Evolutionary conservation across 2,797 vertebrate species (phyloP), one percentile per base, ranked within the genome.

Genomic region (Hydrolagus colliei): DNA sequence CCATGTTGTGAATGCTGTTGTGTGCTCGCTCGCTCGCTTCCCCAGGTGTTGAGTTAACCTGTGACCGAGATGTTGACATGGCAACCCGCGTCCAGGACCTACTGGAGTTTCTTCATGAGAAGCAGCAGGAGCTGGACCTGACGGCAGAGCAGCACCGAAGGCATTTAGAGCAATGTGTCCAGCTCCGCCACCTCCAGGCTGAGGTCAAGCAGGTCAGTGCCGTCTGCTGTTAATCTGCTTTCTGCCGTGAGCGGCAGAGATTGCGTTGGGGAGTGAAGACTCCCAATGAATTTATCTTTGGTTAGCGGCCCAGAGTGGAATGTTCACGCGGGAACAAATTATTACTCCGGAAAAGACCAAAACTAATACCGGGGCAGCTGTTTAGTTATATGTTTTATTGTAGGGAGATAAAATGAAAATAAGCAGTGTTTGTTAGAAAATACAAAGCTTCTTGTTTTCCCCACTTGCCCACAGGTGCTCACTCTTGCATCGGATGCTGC

Each of bases 11-110:
- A 52, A 52, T 52, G 41, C 9, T 67, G 7, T 71, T 52, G 20
- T 61, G 72, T 73, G 59, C 61, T 86, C 61, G 41, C 61, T 86
- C 61, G 41, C 27, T 73, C 10, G 9, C 73, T 86, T 9, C 27
- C 41, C 12, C 90, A 99, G 98, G 98, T 14, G 97, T 99, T 86
- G 98, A 99, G 94, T 93, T 99, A 89, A 91, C 98, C 0, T 99
- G 98, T 0, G 98, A 99, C 89, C 92, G 97, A 86, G 98, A 99
- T 0, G 98, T 99, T 65, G 98, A 99, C 91, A 99, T 99, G 98
- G 96, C 97, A 7, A 98, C 98, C 0, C 94, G 98, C 0, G 98
- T 99, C 8, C 98, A 99, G 92, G 98, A 99, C 90, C 92, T 99
- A 87, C 90, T 99, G 88, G 98, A 99, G 92, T 99, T 99, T 89